Evolutionary conservation across 2,113 vertebrate genomes (phyloP), one percentile per base, ranked within the genome.

Genomic region (Grammomys dolichurus): DNA sequence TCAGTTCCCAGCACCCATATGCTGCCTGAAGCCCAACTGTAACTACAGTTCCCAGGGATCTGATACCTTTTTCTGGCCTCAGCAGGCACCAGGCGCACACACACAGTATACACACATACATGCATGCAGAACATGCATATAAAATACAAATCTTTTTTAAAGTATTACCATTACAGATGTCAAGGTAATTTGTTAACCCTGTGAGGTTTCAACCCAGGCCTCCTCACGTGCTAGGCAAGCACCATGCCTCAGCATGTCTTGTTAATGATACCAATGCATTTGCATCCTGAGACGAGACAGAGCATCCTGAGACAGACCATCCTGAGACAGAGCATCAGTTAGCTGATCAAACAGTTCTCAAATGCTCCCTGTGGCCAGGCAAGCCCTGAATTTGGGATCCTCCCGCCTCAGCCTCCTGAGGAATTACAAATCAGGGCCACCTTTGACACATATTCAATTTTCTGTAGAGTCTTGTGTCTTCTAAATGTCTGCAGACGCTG

Each of bases 101-200:
- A 33, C 78, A 81, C 33, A n/a, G 33, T 81, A 81, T n/a, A 24
- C 33, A 40, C 56, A 40, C 54, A 84, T 28, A 43, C 13, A 43
- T 40, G n/a, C 13, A 63, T 14, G 36, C n/a, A 63, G 63, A 63
- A 43, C 13, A 28, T 43, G 28, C 56, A 84, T 5, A 17, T 63
- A 63, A 26, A 82, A 84, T 60, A 82, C 81, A 84, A 84, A 84
- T 28, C 26, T 75, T 43, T 81, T 89, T 54, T 81, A 92, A 82
- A 82, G 87, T 73, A n/a, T 77, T 75, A 65, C 1, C 56, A 84
- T 7, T 48, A 96, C 40, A 54, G 7, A 69, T 78, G 43, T 22
- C 58, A 43, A 81, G 7, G 33, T 8, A 26, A 20, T 76, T 77
- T 22, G 4, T 86, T 40, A 36, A 7, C 7, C 11, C 43, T 24